Evolutionary conservation across 2,113 vertebrate species (phyloP).

Genomic region (Cairina moschata): DNA sequence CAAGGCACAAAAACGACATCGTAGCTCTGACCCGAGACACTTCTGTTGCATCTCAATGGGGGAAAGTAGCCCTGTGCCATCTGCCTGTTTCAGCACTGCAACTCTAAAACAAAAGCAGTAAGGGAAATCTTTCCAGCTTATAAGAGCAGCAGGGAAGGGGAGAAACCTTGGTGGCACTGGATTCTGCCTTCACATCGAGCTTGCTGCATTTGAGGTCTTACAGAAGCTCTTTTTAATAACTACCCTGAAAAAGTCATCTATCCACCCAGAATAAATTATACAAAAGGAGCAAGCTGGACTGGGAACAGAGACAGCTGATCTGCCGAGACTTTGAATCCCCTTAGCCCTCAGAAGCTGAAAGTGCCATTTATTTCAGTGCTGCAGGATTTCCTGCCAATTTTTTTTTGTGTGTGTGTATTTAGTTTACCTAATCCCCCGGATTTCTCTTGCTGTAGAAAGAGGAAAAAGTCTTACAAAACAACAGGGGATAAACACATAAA

Average conservation of each 20-base stretch:
- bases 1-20: neutral
- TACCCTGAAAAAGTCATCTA: neutral
- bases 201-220: neutral
- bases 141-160: neutral
- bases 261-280: conserved; percentile 4
- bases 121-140: conserved; percentile 20
- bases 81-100: neutral
- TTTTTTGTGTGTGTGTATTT: neutral
- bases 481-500: neutral
- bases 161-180: neutral
- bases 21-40: neutral
- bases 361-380: conserved; percentile 9
- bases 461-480: conserved; percentile 19
- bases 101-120: neutral
- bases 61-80: neutral
- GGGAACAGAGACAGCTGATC: neutral
- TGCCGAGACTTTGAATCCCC: neutral
- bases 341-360: neutral
- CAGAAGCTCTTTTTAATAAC: neutral
- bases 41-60: neutral
- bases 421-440: neutral
- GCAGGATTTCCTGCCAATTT: neutral
- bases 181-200: neutral
- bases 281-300: neutral
- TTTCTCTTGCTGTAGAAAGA: conserved; percentile 20